Conservation (phyloP, 1,140 invertebrate species). For the Hormaphis cornu region DNA sequence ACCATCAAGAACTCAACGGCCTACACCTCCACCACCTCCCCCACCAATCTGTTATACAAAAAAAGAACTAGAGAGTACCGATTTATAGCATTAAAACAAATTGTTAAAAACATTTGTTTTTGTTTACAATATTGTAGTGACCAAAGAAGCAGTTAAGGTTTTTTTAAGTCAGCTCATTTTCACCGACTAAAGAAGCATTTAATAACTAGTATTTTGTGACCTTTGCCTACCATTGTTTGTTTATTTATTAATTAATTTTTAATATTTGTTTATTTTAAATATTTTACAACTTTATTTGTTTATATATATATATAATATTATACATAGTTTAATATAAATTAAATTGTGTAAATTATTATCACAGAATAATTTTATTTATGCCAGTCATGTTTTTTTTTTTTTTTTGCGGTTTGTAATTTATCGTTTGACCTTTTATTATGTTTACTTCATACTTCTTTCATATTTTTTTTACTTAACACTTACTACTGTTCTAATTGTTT, state of each 20-base stretch:
- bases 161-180: constrained; percentile 10
- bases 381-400: not conserved
- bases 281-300: constrained; percentile 15
- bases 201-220: constrained; percentile 10
- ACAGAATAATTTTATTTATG: not conserved
- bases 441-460: not conserved
- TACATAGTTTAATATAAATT: not conserved
- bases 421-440: not conserved
- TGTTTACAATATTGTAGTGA: constrained; percentile 19
- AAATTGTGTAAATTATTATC: constrained; percentile 13
- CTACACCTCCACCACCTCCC: constrained; percentile 32
- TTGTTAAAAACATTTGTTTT: constrained; percentile 10
- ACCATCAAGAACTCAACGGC: constrained; percentile 16
- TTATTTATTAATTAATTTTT: constrained; percentile 12
- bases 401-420: not conserved
- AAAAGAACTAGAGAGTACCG: constrained; percentile 23
- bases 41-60: constrained; percentile 12
- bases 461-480: not conserved
- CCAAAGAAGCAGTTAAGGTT: constrained; percentile 16
- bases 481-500: too few species aligned
- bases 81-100: constrained; percentile 9
- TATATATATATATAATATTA: not conserved
- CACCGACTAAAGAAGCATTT: constrained; percentile 10
- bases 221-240: constrained; percentile 26
- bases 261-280: constrained; percentile 25